Conservation (phyloP, 2,888 invertebrate genomes). For the Campaea margaritaria region DNA sequence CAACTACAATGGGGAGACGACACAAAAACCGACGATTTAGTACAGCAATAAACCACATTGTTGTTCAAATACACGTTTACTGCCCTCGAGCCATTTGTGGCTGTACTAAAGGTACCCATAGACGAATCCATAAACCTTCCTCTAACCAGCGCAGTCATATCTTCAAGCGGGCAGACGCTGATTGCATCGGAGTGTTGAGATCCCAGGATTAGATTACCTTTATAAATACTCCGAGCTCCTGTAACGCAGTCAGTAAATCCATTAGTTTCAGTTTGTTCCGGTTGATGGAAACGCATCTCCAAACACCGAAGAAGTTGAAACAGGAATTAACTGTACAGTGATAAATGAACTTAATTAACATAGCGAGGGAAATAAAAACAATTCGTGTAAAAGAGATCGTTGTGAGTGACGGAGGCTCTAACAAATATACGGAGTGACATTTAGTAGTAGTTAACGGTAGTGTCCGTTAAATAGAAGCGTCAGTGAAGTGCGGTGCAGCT, state of each 20-base stretch:
- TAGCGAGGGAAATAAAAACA: slow-evolving; percentile 58
- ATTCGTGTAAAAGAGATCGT: slow-evolving; percentile 61
- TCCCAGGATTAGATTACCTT: slow-evolving; percentile 48
- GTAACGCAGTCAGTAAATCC: slow-evolving; percentile 41
- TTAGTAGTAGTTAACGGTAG: slow-evolving; percentile 76
- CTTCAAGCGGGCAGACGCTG: slow-evolving; percentile 44
- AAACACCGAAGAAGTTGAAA: slow-evolving; percentile 40
- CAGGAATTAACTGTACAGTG: slow-evolving; percentile 62
- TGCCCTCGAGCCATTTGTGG: slow-evolving; percentile 43
- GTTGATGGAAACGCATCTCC: slow-evolving; percentile 37
- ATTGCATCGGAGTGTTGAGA: slow-evolving; percentile 48
- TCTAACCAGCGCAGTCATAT: slow-evolving; percentile 54
- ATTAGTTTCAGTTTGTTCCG: slow-evolving; percentile 35
- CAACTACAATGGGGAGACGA: slow-evolving; percentile 53
- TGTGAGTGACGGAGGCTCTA: slow-evolving; percentile 59
- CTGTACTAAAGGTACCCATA: slow-evolving; percentile 45
- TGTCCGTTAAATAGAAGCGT: slow-evolving; percentile 73
- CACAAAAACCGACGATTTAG: slow-evolving; percentile 61
- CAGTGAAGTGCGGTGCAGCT: slow-evolving; percentile 72
- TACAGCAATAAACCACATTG: slow-evolving; percentile 59
- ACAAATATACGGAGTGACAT: slow-evolving; percentile 77
- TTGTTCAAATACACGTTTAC: slow-evolving; percentile 55
- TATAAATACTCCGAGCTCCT: slow-evolving; percentile 44
- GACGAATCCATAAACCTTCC: slow-evolving; percentile 53
- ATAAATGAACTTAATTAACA: slow-evolving; percentile 76